phyloP scores from a whole-genome alignment of 2,888 invertebrate species.

The Coleophora deauratella region DNA sequence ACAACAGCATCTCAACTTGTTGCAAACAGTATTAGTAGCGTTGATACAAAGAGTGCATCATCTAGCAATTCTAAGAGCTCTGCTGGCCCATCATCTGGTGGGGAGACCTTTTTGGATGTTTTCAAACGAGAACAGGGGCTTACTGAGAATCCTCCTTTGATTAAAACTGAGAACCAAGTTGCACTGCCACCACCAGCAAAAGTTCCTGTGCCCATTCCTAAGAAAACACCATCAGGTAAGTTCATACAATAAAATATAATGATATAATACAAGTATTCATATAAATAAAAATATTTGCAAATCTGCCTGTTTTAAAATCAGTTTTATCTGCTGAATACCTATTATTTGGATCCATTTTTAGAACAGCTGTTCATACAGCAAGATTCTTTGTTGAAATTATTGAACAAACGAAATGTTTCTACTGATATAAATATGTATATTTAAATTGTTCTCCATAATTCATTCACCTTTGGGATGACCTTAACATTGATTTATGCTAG shows the following conservation, averaged over 20 bases:
- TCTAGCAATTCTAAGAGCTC: conserved; percentile 23
- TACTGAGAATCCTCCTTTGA: conserved; percentile 28
- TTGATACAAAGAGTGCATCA: conserved; percentile 30
- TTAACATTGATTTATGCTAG: too few species aligned
- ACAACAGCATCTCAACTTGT: conserved; percentile 27
- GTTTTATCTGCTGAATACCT: too few species aligned
- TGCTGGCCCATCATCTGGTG: conserved; percentile 28
- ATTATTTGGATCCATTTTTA: too few species aligned
- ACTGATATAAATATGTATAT: too few species aligned
- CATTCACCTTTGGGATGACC: too few species aligned
- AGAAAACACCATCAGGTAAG: conserved; percentile 43
- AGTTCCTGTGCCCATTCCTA: conserved; percentile 35
- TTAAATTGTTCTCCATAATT: too few species aligned
- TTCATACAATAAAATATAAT: not conserved
- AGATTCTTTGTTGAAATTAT: too few species aligned
- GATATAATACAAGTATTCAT: too few species aligned
- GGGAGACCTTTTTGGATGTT: conserved; percentile 64
- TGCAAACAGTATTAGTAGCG: conserved; percentile 58
- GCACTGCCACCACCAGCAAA: conserved; percentile 26
- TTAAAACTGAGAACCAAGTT: conserved; percentile 40
- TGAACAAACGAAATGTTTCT: too few species aligned
- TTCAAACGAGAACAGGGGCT: conserved; percentile 63
- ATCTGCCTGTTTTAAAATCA: too few species aligned
- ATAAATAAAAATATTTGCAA: too few species aligned
- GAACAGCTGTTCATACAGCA: too few species aligned